These are phyloP conservation scores for Malurus melanocephalus DNA, from an alignment of 2,113 vertebrate species.

Conservation along the genomic window DNA sequence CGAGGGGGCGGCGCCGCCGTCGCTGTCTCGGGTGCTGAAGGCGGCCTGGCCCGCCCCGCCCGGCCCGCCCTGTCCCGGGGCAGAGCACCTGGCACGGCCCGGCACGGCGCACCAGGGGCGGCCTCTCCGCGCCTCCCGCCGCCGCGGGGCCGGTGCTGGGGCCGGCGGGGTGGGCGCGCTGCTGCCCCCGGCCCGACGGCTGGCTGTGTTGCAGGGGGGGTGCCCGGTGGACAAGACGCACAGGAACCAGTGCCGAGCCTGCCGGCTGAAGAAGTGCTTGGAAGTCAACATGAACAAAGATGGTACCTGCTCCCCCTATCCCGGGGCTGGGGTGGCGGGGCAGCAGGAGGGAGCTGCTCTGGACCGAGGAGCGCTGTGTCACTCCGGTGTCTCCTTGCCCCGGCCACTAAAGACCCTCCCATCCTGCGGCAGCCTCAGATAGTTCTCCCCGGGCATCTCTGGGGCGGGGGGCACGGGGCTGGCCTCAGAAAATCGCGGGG, in stretches of 20 bases:
- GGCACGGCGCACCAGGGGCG: not conserved
- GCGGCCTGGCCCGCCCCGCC: not conserved
- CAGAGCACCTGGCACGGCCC: not conserved
- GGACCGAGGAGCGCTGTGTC: not conserved
- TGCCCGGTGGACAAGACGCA: conserved; percentile 98
- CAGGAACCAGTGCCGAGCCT: conserved; percentile 97
- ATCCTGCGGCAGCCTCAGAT: not conserved
- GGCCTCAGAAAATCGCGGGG: not conserved
- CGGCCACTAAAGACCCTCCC: not conserved
- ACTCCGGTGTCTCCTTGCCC: not conserved
- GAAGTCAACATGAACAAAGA: conserved; percentile 99
- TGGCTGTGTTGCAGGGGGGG: conserved; percentile 82
- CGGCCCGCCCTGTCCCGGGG: not conserved
- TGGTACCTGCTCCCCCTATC: conserved; percentile 73
- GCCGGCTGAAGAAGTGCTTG: conserved; percentile 97
- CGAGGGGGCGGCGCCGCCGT: not conserved
- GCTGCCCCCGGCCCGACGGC: not conserved
- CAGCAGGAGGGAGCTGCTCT: not conserved
- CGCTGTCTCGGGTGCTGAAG: conserved; percentile 60
- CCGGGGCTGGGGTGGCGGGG: not conserved
- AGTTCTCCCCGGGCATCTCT: not conserved
- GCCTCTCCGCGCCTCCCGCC: not conserved
- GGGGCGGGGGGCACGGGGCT: accelerated
- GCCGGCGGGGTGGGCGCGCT: not conserved
- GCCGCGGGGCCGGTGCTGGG: not conserved